phyloP scores from a whole-genome alignment of 2,888 invertebrate genomes.

The Plagodis pulveraria region DNA sequence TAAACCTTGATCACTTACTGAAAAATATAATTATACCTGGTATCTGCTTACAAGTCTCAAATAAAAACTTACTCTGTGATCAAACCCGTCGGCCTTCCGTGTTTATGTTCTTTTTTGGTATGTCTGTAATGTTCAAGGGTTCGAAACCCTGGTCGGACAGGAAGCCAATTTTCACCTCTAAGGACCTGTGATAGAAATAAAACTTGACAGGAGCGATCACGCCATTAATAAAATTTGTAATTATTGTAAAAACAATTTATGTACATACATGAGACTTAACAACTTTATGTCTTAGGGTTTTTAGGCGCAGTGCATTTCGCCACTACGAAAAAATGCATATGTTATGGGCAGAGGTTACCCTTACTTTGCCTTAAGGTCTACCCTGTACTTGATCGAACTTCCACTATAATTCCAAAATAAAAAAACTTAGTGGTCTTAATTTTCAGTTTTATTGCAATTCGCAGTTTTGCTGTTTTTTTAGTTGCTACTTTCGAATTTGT shows the following conservation, averaged over 20 bases:
- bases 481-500: too few relatives aligned
- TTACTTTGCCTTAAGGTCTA: too few relatives aligned
- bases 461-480: too few relatives aligned
- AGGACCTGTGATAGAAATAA: slow-evolving; percentile 41
- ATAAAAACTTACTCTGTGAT: slow-evolving; percentile 41
- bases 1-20: too few relatives aligned
- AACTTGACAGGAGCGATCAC: background rate
- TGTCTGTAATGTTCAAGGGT: slow-evolving; percentile 56
- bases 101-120: slow-evolving; percentile 34
- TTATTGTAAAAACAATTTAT: background rate
- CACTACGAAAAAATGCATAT: too few relatives aligned
- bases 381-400: too few relatives aligned
- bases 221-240: background rate
- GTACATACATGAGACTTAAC: background rate
- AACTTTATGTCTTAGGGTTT: too few relatives aligned
- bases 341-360: too few relatives aligned
- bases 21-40: background rate
- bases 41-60: background rate
- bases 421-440: too few relatives aligned
- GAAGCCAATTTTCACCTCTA: slow-evolving; percentile 59
- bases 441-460: too few relatives aligned
- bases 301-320: too few relatives aligned
- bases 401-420: too few relatives aligned
- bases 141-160: slow-evolving; percentile 56
- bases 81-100: slow-evolving; percentile 42